Evolutionary conservation across 2,888 invertebrate genomes (phyloP).

Genomic region (Junonia oenone): DNA sequence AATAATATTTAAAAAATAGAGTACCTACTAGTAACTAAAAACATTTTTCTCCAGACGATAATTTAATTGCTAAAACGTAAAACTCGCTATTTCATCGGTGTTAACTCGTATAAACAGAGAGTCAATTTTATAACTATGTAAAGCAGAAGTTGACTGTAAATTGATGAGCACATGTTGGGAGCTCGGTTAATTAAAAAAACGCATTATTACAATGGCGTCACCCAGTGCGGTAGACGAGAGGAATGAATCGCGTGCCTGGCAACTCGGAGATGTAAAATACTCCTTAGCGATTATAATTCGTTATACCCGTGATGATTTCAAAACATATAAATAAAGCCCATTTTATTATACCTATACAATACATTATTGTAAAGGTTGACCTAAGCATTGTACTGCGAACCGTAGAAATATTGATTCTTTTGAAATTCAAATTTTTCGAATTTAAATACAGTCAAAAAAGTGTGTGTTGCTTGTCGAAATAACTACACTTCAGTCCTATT

Average conservation of each 20-base stretch:
- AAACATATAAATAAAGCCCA: background rate
- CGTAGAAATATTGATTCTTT: constrained; percentile 10
- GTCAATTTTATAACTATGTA: background rate
- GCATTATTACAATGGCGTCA: constrained; percentile 34
- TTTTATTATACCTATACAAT: background rate
- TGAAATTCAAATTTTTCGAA: constrained; percentile 16
- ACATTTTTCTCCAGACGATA: background rate
- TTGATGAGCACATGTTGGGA: constrained; percentile 13
- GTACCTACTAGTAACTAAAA: background rate
- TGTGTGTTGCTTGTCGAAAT: background rate
- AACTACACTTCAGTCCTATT: background rate
- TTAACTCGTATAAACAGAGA: background rate
- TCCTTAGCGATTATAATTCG: constrained; percentile 2
- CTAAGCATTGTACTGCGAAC: constrained; percentile 10
- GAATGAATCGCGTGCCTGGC: constrained; percentile 24
- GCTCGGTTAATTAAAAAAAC: constrained; percentile 28
- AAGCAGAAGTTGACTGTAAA: background rate
- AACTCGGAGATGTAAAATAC: constrained; percentile 14
- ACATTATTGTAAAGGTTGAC: constrained; percentile 6
- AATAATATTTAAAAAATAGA: no score
- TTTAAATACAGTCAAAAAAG: constrained; percentile 12
- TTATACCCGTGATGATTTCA: background rate
- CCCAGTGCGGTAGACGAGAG: constrained; percentile 23
- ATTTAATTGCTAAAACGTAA: background rate
- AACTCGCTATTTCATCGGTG: background rate